Conservation (phyloP, 1,140 invertebrate genomes). For the Homarus americanus region DNA sequence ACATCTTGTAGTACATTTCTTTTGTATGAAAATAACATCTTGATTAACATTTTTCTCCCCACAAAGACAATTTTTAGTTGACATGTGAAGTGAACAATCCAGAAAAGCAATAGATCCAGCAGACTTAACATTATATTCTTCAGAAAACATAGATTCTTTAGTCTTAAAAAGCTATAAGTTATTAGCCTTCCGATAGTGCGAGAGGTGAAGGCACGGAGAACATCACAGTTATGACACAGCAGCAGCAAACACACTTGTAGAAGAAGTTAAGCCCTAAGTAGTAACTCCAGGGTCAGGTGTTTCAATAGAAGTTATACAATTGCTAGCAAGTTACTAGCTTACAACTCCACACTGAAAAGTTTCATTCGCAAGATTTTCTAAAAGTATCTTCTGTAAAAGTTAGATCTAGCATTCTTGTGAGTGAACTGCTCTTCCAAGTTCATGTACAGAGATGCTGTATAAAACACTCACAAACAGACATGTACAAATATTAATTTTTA, state of each 20-base stretch:
- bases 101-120: constrained; percentile 23
- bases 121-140: constrained; percentile 25
- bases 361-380: neutral
- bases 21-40: constrained; percentile 57
- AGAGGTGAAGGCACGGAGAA: constrained; percentile 63
- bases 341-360: too few relatives aligned
- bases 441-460: neutral
- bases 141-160: constrained; percentile 13
- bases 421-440: neutral
- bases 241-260: constrained; percentile 28
- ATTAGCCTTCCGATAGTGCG: neutral
- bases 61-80: constrained; percentile 1
- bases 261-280: constrained; percentile 16
- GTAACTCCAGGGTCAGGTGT: too few relatives aligned
- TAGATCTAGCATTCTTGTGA: neutral
- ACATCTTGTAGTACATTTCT: neutral
- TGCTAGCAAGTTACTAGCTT: too few relatives aligned
- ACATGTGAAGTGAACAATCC: constrained; percentile 39
- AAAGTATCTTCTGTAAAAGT: neutral
- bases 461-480: neutral
- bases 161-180: neutral
- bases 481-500: neutral
- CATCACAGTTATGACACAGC: constrained; percentile 68
- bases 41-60: constrained; percentile 10
- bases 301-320: too few relatives aligned